phyloP scores from a whole-genome alignment of 2,888 invertebrate species.

The Macroteleia sp. region DNA sequence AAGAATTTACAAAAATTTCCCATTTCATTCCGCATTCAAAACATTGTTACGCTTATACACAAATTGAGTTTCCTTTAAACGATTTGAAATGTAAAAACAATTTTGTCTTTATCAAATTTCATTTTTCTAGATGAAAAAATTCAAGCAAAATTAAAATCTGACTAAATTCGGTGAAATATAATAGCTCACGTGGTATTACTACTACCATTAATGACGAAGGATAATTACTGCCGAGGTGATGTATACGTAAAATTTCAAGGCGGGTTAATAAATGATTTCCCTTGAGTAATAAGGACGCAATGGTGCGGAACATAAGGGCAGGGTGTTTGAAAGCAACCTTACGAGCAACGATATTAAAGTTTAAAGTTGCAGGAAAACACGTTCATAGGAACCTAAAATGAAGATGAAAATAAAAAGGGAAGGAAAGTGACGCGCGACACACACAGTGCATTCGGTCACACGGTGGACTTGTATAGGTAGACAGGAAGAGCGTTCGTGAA shows the following conservation, averaged over 20 bases:
- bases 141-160: too few species aligned
- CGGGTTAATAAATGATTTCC: conserved; percentile 45
- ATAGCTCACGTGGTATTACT: neutral
- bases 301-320: conserved; percentile 26
- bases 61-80: too few species aligned
- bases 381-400: conserved; percentile 31
- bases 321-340: conserved; percentile 48
- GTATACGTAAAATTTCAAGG: conserved; percentile 30
- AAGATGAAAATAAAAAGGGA: conserved; percentile 21
- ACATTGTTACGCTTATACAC: too few species aligned
- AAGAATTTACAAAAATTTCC: too few species aligned
- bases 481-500: conserved; percentile 17
- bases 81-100: too few species aligned
- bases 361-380: conserved; percentile 49
- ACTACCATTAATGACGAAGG: conserved; percentile 33
- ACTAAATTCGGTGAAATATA: too few species aligned
- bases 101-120: too few species aligned
- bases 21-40: too few species aligned
- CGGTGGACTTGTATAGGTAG: neutral
- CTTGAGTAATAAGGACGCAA: conserved; percentile 41
- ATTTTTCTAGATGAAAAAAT: too few species aligned
- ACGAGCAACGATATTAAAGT: conserved; percentile 41
- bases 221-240: conserved; percentile 46
- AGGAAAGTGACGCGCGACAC: conserved; percentile 10
- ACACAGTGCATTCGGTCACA: conserved; percentile 4